Evolutionary conservation across 64 coral and sea anemone genomes (phyloP), one percentile per base, ranked within the genome.

Genomic region (Acropora yongei): DNA sequence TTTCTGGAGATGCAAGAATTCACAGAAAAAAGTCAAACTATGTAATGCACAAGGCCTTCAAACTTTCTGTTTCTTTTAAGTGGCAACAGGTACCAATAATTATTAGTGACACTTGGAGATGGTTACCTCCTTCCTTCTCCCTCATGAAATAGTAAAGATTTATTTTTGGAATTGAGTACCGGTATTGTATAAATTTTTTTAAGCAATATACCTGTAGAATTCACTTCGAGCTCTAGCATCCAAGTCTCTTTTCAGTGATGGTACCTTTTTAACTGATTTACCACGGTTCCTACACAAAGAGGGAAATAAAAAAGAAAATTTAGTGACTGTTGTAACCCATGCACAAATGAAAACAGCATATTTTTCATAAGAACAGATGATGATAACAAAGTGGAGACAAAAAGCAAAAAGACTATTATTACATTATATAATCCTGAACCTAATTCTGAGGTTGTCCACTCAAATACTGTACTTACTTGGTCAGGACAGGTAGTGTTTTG

Each of bases 201-300:
- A 19, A 7, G 3, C 18, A 48, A 3, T 18, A 74, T 88, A 98
- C 96, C 96, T 95, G 88, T 98, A 98, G 67, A 87, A 92, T 95
- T 98, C 96, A 91, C 96, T 98, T 41, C 90, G 90, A 43, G 96
- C 96, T 85, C 96, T 88, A 49, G 96, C 76, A 79, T 98, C 96
- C 57, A 98, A 88, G 68, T 98, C 96, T 78, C 96, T 94, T 84
- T 98, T 98, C 53, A 98, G 77, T 42, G 86, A 93, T 5, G 96
- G 94, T 8, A 92, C 78, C 61, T 93, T 93, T 75, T 90, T 93
- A 2, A 96, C 19, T 66, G 69, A n/a, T 86, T 96, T 98, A 17
- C 94, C 93, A 58, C 93, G 74, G 61, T 82, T 93, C 68, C 96
- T 98, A 7, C 65, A 46, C 11, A 13, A 40, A 68, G 63, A 1